A percentile compares a stretch with the other conserved stretches of the same genome.
These are phyloP conservation scores for Agrochola macilenta DNA, from an alignment of 2,888 invertebrate genomes.

Conservation along the genomic window DNA sequence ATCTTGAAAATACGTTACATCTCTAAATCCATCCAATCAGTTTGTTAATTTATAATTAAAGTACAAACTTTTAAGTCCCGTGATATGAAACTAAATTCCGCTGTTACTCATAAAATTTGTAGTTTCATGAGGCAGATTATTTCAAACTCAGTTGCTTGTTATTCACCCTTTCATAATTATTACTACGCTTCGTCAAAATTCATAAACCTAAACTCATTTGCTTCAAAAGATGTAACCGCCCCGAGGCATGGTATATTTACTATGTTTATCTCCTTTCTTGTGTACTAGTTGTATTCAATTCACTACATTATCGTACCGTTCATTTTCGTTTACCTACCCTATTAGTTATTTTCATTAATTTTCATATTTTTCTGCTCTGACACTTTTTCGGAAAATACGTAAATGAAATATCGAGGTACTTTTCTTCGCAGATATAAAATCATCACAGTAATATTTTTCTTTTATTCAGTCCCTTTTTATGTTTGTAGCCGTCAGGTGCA, in stretches of 20 bases:
- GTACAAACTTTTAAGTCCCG: slow-evolving; percentile 17
- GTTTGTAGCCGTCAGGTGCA: slow-evolving; percentile 81
- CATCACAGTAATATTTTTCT: slow-evolving; percentile 75
- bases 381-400: slow-evolving; percentile 36
- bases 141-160: slow-evolving; percentile 44
- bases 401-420: slow-evolving; percentile 55
- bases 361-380: slow-evolving; percentile 19
- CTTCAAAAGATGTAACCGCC: slow-evolving; percentile 54
- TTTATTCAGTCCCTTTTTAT: slow-evolving; percentile 78
- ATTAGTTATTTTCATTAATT: slow-evolving; percentile 24
- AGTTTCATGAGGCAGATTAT: slow-evolving; percentile 37
- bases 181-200: slow-evolving; percentile 50
- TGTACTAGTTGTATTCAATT: slow-evolving; percentile 30
- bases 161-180: slow-evolving; percentile 44
- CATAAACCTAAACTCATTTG: slow-evolving; percentile 53
- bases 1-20: neutral
- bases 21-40: slow-evolving; percentile 7
- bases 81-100: slow-evolving; percentile 21
- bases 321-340: slow-evolving; percentile 17
- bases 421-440: slow-evolving; percentile 68
- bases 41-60: slow-evolving; percentile 27
- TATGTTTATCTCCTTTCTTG: slow-evolving; percentile 36
- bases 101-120: slow-evolving; percentile 5
- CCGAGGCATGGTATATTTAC: slow-evolving; percentile 47
- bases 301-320: slow-evolving; percentile 13